Conservation (phyloP, 2,113 vertebrate species). For the Elephas maximus region DNA sequence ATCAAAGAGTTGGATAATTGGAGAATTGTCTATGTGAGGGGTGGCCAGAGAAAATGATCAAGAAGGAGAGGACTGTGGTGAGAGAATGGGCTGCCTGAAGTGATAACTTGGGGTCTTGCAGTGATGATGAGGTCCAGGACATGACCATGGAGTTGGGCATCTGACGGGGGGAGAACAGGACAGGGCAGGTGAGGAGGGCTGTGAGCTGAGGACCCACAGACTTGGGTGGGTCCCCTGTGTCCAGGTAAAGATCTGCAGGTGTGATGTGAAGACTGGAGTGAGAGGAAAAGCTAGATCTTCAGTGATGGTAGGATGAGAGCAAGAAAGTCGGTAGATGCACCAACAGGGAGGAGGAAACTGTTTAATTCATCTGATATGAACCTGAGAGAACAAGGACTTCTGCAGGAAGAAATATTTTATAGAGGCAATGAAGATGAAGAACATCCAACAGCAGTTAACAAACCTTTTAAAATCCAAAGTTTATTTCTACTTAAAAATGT, state of each 20-base stretch:
- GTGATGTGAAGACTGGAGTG: neutral
- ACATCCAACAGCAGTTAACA: neutral
- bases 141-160: neutral
- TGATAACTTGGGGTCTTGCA: neutral
- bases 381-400: neutral
- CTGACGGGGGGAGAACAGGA: neutral
- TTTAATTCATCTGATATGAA: neutral
- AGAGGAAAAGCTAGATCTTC: neutral
- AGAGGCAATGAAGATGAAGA: neutral
- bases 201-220: neutral
- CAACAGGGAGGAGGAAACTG: neutral
- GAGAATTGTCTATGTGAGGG: neutral
- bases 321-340: neutral
- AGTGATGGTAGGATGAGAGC: rapidly evolving
- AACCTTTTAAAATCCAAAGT: neutral
- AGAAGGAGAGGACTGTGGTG: neutral
- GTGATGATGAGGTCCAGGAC: neutral
- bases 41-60: neutral
- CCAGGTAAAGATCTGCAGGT: neutral
- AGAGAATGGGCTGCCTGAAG: neutral
- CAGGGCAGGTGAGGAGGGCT: neutral
- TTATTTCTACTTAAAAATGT: neutral
- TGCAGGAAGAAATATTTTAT: too few relatives aligned
- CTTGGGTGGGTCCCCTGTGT: neutral
- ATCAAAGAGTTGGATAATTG: neutral